Conservation (phyloP, 2,113 vertebrate species). For the Passer montanus region DNA sequence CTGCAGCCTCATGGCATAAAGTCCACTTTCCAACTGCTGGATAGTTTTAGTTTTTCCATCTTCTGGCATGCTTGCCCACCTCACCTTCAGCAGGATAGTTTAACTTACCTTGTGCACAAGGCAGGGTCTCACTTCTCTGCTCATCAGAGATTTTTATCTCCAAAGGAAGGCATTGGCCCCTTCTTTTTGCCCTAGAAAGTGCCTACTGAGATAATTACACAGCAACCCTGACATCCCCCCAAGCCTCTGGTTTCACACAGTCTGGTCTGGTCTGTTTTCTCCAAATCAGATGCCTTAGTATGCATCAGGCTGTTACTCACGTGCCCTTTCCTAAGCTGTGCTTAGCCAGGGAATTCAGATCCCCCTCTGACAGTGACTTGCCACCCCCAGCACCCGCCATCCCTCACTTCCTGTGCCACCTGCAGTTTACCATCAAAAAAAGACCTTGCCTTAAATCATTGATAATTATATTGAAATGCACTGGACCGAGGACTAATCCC, state of each 20-base stretch:
- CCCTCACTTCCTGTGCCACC: background rate
- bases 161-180: rapidly evolving
- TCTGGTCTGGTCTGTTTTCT: background rate
- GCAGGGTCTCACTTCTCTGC: rapidly evolving
- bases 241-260: background rate
- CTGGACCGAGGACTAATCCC: background rate
- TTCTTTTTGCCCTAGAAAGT: background rate
- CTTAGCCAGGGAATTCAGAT: background rate
- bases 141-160: background rate
- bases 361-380: rapidly evolving
- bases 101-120: background rate
- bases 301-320: background rate
- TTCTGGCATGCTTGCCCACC: rapidly evolving
- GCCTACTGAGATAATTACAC: background rate
- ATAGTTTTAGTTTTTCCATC: background rate
- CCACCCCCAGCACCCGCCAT: rapidly evolving
- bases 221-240: rapidly evolving
- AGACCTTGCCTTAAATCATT: background rate
- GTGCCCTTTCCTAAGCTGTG: background rate
- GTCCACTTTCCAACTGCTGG: background rate
- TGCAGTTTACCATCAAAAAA: rapidly evolving
- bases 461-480: background rate
- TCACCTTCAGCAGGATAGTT: background rate
- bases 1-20: background rate
- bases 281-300: background rate